A percentile compares a stretch with the other conserved stretches of the same genome.
Conservation (phyloP, 2,888 invertebrate genomes). For the Caradrina clavipalpis region DNA sequence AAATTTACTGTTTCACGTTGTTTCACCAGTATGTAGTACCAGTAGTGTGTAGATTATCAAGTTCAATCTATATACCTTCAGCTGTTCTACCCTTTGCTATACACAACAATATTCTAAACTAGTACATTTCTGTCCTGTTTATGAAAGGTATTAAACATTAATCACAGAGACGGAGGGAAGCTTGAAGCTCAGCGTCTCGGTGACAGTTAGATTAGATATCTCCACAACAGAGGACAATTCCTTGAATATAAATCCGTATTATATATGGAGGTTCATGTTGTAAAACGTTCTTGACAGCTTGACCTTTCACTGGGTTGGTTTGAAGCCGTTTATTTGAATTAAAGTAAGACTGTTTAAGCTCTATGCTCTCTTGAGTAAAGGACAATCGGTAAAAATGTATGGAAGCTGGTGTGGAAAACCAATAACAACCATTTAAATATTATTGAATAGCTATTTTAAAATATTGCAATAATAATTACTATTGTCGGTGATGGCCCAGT, state of each 20-base stretch:
- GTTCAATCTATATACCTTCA: neutral
- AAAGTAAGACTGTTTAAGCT: constrained; percentile 32
- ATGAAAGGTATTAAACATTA: constrained; percentile 52
- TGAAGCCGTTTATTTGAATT: constrained; percentile 46
- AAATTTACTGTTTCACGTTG: too few species aligned
- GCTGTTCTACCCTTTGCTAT: neutral
- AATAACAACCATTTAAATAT: too few species aligned
- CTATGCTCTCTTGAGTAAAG: constrained; percentile 18
- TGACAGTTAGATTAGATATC: constrained; percentile 54
- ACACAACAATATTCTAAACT: constrained; percentile 28
- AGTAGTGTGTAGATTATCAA: too few species aligned
- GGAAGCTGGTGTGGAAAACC: too few species aligned
- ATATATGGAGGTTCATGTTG: constrained; percentile 37
- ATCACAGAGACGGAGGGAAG: constrained; percentile 40
- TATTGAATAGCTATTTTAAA: too few species aligned
- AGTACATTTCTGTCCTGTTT: constrained; percentile 26
- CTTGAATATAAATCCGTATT: constrained; percentile 45
- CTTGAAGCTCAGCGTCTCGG: constrained; percentile 26
- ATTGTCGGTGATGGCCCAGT: too few species aligned
- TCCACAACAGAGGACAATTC: constrained; percentile 37
- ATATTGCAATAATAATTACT: too few species aligned
- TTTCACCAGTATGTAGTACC: too few species aligned
- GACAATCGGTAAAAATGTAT: neutral
- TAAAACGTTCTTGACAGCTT: constrained; percentile 50
- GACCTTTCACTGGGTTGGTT: constrained; percentile 41